Conservation (phyloP, 2,797 vertebrate genomes). For the Corythornis leucogaster region DNA sequence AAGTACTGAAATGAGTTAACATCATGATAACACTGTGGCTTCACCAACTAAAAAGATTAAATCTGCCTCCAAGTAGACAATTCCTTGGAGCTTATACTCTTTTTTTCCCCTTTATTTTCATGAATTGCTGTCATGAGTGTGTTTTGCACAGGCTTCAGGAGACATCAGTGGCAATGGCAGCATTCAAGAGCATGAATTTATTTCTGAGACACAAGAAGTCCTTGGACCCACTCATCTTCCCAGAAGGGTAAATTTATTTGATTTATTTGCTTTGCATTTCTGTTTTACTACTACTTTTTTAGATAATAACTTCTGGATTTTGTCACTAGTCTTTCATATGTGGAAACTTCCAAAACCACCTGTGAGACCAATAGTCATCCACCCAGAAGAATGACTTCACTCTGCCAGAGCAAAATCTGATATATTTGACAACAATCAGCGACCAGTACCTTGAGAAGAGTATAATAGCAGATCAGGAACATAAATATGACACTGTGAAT, state of each 20-base stretch:
- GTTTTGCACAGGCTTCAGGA: conserved; percentile 86
- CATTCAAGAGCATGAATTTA: conserved; percentile 78
- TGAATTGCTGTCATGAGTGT: not conserved
- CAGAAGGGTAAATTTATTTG: conserved; percentile 37
- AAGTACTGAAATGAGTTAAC: not conserved
- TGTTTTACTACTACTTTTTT: not conserved
- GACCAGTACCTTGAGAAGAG: not conserved
- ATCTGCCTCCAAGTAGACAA: not conserved
- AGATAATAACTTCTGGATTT: not conserved
- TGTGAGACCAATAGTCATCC: not conserved
- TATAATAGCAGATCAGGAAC: not conserved
- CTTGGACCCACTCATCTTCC: conserved; percentile 65
- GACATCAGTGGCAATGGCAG: conserved; percentile 85
- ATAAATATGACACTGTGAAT: not conserved
- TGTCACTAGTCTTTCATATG: not conserved
- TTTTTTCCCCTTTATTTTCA: not conserved
- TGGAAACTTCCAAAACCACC: not conserved
- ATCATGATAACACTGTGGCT: not conserved
- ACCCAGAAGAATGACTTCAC: not conserved
- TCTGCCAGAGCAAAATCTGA: not conserved
- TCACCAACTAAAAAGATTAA: not conserved
- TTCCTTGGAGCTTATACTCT: not conserved
- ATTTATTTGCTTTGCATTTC: not conserved
- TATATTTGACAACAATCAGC: not conserved
- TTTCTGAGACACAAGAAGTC: conserved; percentile 68